Evolutionary conservation across 2,797 vertebrate species (phyloP).

Genomic region (Onychomys leucogaster): DNA sequence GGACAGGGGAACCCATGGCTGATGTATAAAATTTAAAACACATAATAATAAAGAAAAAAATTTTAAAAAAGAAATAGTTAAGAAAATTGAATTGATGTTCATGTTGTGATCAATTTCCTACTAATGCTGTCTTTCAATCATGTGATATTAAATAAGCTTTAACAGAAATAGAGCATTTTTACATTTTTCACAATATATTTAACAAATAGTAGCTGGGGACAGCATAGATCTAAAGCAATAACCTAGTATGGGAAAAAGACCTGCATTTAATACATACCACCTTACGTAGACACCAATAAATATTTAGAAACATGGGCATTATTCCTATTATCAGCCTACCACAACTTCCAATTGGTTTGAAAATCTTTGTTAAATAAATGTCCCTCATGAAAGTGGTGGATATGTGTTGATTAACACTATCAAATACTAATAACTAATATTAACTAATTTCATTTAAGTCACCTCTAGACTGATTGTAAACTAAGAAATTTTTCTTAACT

Average conservation of each 20-base stretch:
- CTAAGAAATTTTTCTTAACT: slow-evolving; percentile 59
- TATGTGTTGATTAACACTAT: slow-evolving; percentile 78
- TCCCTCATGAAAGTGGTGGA: slow-evolving; percentile 76
- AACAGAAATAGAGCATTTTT: slow-evolving; percentile 23
- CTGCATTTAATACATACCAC: background rate
- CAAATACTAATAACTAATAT: slow-evolving; percentile 77
- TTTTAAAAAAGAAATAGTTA: too few species aligned
- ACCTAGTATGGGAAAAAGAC: background rate
- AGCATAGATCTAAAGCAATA: background rate
- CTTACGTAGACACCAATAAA: background rate
- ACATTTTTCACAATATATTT: slow-evolving; percentile 60
- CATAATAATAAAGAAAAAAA: too few species aligned
- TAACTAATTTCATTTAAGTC: slow-evolving; percentile 82
- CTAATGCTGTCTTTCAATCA: background rate
- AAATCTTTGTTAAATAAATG: slow-evolving; percentile 80
- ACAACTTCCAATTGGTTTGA: slow-evolving; percentile 80
- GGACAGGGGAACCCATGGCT: too few species aligned
- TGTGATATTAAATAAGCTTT: slow-evolving; percentile 15
- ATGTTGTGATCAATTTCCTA: slow-evolving; percentile 21
- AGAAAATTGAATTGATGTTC: background rate
- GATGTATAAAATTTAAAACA: too few species aligned
- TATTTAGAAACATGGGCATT: slow-evolving; percentile 74
- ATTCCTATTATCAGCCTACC: slow-evolving; percentile 73
- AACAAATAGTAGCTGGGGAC: slow-evolving; percentile 23
- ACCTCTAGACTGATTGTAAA: slow-evolving; percentile 67